phyloP scores from a whole-genome alignment of 2,113 vertebrate species.

The Phyllostomus hastatus region DNA sequence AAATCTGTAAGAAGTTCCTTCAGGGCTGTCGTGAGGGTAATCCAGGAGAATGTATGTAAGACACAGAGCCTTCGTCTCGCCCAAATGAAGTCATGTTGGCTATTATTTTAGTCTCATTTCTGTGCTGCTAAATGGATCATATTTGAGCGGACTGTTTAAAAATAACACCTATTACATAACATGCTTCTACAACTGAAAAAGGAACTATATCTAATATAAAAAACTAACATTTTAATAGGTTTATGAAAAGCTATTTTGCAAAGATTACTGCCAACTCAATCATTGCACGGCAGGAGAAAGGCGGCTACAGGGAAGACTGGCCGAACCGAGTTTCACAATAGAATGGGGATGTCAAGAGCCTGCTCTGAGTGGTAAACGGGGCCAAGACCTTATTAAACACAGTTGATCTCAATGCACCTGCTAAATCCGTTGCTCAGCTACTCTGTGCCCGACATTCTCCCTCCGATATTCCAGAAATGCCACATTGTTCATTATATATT shows the following conservation, averaged over 20 bases:
- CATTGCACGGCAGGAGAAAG: neutral
- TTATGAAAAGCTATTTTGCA: neutral
- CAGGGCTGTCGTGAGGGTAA: neutral
- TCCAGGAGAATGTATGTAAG: neutral
- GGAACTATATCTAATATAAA: neutral
- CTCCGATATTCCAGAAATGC: neutral
- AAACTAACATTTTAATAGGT: neutral
- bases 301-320: neutral
- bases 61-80: neutral
- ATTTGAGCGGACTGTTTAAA: neutral
- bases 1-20: neutral
- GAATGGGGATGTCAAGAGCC: neutral
- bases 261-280: neutral
- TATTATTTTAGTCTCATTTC: neutral
- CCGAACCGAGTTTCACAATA: neutral
- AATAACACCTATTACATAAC: neutral
- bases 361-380: neutral
- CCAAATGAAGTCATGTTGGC: neutral
- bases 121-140: neutral
- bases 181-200: neutral
- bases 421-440: neutral
- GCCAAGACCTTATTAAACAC: neutral
- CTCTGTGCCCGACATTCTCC: neutral
- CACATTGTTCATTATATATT: neutral
- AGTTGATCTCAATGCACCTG: neutral